A percentile compares a stretch with the other conserved stretches of the same genome.
Evolutionary conservation across 1,140 invertebrate species (phyloP).

Genomic region (Stratiolaelaps scimitus): DNA sequence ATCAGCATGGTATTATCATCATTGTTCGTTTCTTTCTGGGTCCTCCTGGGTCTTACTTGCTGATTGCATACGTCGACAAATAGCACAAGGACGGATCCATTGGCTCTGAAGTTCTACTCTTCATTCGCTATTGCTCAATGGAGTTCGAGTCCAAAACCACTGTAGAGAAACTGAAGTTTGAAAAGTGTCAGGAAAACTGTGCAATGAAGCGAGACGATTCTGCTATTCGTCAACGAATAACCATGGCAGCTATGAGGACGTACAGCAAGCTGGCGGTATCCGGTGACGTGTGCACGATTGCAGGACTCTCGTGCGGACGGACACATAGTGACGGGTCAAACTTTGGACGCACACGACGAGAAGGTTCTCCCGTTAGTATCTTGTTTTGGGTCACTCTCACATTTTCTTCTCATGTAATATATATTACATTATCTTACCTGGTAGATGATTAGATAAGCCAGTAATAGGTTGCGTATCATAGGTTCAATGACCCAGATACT

Average conservation of each 20-base stretch:
- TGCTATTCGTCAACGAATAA: not conserved
- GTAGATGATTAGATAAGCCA: no score
- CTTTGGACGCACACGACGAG: not conserved
- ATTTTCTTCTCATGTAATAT: no score
- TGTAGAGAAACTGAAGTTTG: not conserved
- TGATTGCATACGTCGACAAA: not conserved
- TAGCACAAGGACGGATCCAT: not conserved
- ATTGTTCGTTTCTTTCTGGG: not conserved
- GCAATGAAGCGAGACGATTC: not conserved
- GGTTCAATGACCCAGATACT: no score
- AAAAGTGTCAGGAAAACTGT: not conserved
- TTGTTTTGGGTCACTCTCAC: no score
- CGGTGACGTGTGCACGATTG: not conserved
- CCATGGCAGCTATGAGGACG: not conserved
- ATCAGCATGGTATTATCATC: not conserved
- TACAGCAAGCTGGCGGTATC: conserved; percentile 7
- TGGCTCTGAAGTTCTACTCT: not conserved
- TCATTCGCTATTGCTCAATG: conserved; percentile 9
- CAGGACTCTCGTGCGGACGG: not conserved
- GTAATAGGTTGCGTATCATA: no score
- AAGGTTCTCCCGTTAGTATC: conserved; percentile 1
- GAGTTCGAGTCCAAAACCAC: not conserved
- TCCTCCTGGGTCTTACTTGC: not conserved
- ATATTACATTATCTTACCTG: no score
- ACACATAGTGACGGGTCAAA: not conserved